Conservation (phyloP, 2,797 vertebrate genomes). For the Pachyuromys duprasi region DNA sequence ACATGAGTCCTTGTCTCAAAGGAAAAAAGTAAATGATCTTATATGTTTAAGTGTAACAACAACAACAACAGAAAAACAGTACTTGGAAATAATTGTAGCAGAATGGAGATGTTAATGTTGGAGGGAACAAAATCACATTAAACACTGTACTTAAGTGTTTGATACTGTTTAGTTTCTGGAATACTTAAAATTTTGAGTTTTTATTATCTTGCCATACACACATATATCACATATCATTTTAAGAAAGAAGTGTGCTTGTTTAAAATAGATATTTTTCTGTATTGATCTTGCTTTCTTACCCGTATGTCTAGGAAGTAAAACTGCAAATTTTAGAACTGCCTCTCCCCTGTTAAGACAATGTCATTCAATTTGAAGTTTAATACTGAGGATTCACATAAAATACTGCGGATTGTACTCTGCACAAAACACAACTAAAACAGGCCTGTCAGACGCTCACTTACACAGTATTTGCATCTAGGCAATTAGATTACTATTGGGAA, state of each 20-base stretch:
- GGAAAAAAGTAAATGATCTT: neutral
- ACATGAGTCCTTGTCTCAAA: neutral
- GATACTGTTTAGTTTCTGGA: neutral
- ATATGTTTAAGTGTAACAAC: slow-evolving; percentile 40
- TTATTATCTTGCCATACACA: neutral
- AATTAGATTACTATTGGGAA: slow-evolving; percentile 77
- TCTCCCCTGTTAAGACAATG: slow-evolving; percentile 6
- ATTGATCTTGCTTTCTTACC: neutral
- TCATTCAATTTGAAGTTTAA: slow-evolving; percentile 42
- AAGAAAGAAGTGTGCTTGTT: neutral
- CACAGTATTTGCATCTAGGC: slow-evolving; percentile 78
- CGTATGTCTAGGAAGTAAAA: neutral
- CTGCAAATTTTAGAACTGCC: neutral
- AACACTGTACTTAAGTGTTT: slow-evolving; percentile 2
- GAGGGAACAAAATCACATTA: slow-evolving; percentile 5
- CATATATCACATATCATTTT: neutral
- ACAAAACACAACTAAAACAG: slow-evolving; percentile 35
- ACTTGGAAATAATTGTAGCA: slow-evolving; percentile 17
- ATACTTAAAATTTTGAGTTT: slow-evolving; percentile 40
- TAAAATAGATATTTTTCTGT: slow-evolving; percentile 4
- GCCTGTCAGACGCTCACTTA: slow-evolving; percentile 23
- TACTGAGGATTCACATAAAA: slow-evolving; percentile 40
- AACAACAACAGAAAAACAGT: neutral
- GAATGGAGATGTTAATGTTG: slow-evolving; percentile 30
- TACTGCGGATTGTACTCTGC: neutral